Evolutionary conservation across 2,113 vertebrate species (phyloP), one percentile per base, ranked within the genome.

Genomic region (Esox niger): DNA sequence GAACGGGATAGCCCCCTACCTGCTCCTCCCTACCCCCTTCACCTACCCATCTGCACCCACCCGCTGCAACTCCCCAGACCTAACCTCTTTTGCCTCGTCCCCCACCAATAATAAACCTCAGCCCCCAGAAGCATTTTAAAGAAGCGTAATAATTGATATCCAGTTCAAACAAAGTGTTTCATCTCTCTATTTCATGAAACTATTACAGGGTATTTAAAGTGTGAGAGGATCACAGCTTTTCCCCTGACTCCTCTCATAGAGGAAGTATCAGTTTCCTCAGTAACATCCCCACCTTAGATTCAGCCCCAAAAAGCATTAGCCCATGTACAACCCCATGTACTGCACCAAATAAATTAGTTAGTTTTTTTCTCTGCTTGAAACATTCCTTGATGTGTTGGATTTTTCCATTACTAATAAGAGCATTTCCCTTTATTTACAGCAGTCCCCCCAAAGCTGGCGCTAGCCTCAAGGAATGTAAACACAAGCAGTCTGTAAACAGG

Each of bases 391-490:
- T 85, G 78, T 84, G 81, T 78, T 80, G 85, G 81, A 81, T 88
- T 90, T 89, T 91, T 90, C 89, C 87, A 91, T 90, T 84, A 89
- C 83, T 85, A 83, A 91, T 86, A 87, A 84, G 83, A 89, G 86
- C 82, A 85, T 88, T 88, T 91, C 87, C 86, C 88, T 90, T 90
- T 82, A 89, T 86, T 85, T 84, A 83, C 79, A 88, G 82, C 85
- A 88, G 86, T 79, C 79, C 85, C 88, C 85, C 88, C 85, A 83
- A 90, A 88, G 86, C 87, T 87, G 82, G 84, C 73, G 77, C 87
- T 89, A 77, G 81, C 84, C 86, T 87, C 82, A 83, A 88, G 90
- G 89, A 91, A 91, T 92, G 91, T 92, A 92, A 91, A 92, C 91
- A 91, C 82, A 82, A 69, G 65, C 84, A 82, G 86, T 89, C 89